These are phyloP conservation scores for Xestia c-nigrum DNA, from an alignment of 2,888 invertebrate species.

Conservation along the genomic window DNA sequence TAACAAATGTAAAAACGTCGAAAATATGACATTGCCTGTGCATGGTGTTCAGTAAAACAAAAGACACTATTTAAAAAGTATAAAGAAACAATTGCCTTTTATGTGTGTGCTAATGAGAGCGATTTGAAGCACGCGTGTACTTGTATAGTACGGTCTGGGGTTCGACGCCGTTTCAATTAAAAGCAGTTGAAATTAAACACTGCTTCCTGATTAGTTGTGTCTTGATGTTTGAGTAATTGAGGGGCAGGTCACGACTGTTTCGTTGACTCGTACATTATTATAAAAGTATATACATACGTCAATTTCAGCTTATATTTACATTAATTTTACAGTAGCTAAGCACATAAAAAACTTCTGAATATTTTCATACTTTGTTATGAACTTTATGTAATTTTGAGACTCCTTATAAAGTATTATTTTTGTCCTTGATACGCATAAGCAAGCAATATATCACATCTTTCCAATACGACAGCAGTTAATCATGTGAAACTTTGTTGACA, in stretches of 20 bases:
- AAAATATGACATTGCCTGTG: slow-evolving; percentile 80
- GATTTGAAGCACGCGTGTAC: slow-evolving; percentile 59
- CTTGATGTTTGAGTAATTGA: slow-evolving; percentile 62
- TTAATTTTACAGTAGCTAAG: slow-evolving; percentile 61
- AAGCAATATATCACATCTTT: slow-evolving; percentile 65
- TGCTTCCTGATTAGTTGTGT: slow-evolving; percentile 57
- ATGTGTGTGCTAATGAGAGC: slow-evolving; percentile 81
- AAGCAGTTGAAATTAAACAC: slow-evolving; percentile 64
- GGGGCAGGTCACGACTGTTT: slow-evolving; percentile 43
- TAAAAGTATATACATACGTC: slow-evolving; percentile 55
- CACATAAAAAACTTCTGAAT: slow-evolving; percentile 59
- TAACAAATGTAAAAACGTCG: slow-evolving; percentile 78
- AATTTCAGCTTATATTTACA: slow-evolving; percentile 54
- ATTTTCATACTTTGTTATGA: slow-evolving; percentile 51
- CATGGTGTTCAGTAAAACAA: slow-evolving; percentile 82
- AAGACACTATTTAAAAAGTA: slow-evolving; percentile 77
- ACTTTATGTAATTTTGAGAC: slow-evolving; percentile 36
- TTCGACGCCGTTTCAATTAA: slow-evolving; percentile 68
- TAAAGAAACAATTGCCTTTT: slow-evolving; percentile 88
- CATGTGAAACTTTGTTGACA: slow-evolving; percentile 84
- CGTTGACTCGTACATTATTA: slow-evolving; percentile 32
- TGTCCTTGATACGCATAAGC: slow-evolving; percentile 61
- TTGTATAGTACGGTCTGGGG: slow-evolving; percentile 43
- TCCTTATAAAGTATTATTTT: slow-evolving; percentile 51
- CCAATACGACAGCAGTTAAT: slow-evolving; percentile 79